A percentile compares a stretch with the other conserved stretches of the same genome.
These are phyloP conservation scores for Diabrotica undecimpunctata DNA, from an alignment of 1,140 invertebrate genomes.

Conservation along the genomic window DNA sequence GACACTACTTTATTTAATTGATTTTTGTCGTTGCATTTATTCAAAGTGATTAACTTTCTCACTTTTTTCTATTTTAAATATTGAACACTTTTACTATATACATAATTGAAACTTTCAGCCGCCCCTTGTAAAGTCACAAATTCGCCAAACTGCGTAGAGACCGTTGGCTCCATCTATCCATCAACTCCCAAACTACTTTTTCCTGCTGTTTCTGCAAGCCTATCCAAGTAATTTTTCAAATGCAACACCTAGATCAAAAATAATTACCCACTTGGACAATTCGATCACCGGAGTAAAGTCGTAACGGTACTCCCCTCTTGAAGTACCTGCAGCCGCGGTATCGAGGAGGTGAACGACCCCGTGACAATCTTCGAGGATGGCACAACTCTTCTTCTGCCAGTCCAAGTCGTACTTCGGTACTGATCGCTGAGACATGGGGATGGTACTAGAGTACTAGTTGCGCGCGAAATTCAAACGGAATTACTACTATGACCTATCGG, in stretches of 20 bases:
- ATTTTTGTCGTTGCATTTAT: too few species aligned
- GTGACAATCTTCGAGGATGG: conserved; percentile 33
- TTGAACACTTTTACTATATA: too few species aligned
- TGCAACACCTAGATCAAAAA: background rate
- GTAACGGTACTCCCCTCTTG: conserved; percentile 44
- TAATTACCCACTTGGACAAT: conserved; percentile 23
- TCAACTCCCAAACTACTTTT: too few species aligned
- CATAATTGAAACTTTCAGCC: too few species aligned
- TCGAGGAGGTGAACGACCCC: conserved; percentile 34
- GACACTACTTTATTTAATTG: too few species aligned
- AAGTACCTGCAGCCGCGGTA: conserved; percentile 33
- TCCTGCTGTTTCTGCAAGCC: too few species aligned
- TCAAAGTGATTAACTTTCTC: too few species aligned
- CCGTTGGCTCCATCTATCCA: too few species aligned
- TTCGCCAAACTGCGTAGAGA: too few species aligned
- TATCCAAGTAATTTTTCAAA: background rate
- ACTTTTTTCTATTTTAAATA: too few species aligned
- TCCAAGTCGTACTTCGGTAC: conserved; percentile 38
- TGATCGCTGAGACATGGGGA: conserved; percentile 36
- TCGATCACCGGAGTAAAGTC: conserved; percentile 41
- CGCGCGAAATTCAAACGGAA: conserved; percentile 29
- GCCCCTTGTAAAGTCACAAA: too few species aligned
- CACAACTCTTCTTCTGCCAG: conserved; percentile 39
- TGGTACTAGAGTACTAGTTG: conserved; percentile 31
- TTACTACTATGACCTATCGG: background rate